Percentiles rank a stretch among this genome's conserved stretches.
Conservation (phyloP, 2,888 invertebrate genomes). For the Bellardia bayeri region DNA sequence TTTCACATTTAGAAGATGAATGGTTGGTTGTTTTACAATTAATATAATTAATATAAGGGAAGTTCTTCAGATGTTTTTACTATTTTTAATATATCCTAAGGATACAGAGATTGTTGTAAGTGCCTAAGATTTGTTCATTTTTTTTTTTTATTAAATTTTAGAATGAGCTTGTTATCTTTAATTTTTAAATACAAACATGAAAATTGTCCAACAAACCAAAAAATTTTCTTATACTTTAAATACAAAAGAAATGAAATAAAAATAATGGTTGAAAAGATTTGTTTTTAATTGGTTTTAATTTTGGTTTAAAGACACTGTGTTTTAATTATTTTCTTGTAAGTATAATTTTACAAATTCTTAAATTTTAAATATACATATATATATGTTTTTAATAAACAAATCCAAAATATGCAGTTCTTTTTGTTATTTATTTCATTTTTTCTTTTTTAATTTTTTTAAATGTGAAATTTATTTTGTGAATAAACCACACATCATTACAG, state of each 20-base stretch:
- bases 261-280: constrained; percentile 26
- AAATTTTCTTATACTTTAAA: background rate
- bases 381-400: constrained; percentile 43
- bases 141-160: constrained; percentile 23
- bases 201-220: background rate
- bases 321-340: constrained; percentile 41
- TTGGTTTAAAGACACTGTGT: constrained; percentile 54
- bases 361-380: constrained; percentile 30
- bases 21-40: background rate
- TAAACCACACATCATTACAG: constrained; percentile 71
- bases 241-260: background rate
- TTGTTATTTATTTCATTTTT: constrained; percentile 64
- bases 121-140: background rate
- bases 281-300: constrained; percentile 35
- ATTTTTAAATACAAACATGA: background rate
- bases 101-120: constrained; percentile 10
- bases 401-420: constrained; percentile 64
- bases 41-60: background rate
- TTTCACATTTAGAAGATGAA: constrained; percentile 22
- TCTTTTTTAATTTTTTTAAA: constrained; percentile 35
- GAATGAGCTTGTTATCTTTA: constrained; percentile 44
- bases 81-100: constrained; percentile 14
- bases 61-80: background rate
- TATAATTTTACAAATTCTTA: constrained; percentile 47
- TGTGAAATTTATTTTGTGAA: constrained; percentile 17